A percentile compares a stretch with the other conserved stretches of the same genome.
Evolutionary conservation across 2,113 vertebrate species (phyloP).

Genomic region (Crotalus viridis): DNA sequence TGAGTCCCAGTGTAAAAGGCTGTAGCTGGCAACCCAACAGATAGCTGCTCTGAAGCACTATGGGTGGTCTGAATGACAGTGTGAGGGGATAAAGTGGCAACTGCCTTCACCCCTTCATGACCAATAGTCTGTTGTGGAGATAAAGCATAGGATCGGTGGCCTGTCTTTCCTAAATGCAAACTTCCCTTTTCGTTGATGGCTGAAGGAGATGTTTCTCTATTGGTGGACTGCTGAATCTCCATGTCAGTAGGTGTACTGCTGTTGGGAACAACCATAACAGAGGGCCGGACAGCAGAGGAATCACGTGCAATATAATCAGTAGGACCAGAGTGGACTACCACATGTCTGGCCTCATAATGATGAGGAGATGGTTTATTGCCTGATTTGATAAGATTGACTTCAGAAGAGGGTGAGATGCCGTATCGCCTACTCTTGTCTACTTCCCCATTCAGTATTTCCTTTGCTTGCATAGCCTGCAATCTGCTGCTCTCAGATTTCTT

Average conservation of each 20-base stretch:
- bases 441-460: slow-evolving; percentile 91
- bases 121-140: slow-evolving; percentile 80
- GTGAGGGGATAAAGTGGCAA: slow-evolving; percentile 82
- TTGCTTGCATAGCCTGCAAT: slow-evolving; percentile 73
- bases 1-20: slow-evolving; percentile 87
- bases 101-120: slow-evolving; percentile 80
- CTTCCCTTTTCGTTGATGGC: slow-evolving; percentile 80
- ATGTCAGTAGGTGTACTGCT: slow-evolving; percentile 80
- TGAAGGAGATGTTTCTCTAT: slow-evolving; percentile 76
- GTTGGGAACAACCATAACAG: slow-evolving; percentile 91
- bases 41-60: slow-evolving; percentile 84
- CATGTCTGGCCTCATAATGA: slow-evolving; percentile 86
- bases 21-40: slow-evolving; percentile 82
- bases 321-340: slow-evolving; percentile 80
- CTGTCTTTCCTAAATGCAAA: slow-evolving; percentile 83
- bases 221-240: slow-evolving; percentile 72
- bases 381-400: slow-evolving; percentile 74
- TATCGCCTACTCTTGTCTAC: slow-evolving; percentile 84
- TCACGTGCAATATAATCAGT: slow-evolving; percentile 84
- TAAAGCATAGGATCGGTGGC: slow-evolving; percentile 79
- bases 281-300: slow-evolving; percentile 80
- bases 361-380: slow-evolving; percentile 76
- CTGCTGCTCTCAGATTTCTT: slow-evolving; percentile 82
- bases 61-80: slow-evolving; percentile 95
- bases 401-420: slow-evolving; percentile 64